phyloP scores from a whole-genome alignment of 2,113 vertebrate species.

The Thryonomys swinderianus region DNA sequence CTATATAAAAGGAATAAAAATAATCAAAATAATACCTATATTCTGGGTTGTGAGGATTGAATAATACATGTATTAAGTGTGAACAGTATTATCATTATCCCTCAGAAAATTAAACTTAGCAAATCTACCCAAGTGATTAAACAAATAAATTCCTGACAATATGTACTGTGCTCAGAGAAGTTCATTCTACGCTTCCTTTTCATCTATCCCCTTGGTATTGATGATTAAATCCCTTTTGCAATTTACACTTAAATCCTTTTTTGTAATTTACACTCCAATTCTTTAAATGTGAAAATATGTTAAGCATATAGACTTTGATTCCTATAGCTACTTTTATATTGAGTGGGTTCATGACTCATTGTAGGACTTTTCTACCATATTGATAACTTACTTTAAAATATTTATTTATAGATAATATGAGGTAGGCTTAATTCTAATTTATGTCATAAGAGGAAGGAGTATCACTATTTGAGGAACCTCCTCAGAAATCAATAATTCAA shows the following conservation, averaged over 20 bases:
- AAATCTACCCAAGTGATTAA: background rate
- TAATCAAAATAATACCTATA: background rate
- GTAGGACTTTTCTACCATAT: background rate
- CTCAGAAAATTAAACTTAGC: background rate
- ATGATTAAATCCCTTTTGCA: background rate
- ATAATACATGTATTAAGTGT: background rate
- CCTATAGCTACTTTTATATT: background rate
- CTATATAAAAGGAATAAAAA: background rate
- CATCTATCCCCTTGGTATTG: background rate
- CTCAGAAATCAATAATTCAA: background rate
- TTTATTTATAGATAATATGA: background rate
- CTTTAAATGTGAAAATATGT: background rate
- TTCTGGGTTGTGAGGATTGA: background rate
- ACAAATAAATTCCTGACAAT: background rate
- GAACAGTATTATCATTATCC: background rate
- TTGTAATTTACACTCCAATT: conserved; percentile 5
- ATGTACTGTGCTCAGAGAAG: background rate
- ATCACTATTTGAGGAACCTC: background rate
- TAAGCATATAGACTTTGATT: background rate
- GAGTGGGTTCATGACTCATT: background rate
- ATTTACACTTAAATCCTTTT: background rate
- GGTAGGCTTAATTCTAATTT: conserved; percentile 17
- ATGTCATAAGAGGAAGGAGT: background rate
- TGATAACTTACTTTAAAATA: conserved; percentile 20
- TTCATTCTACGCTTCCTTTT: background rate